A percentile compares a stretch with the other conserved stretches of the same genome.
Conservation (phyloP, 2,888 invertebrate species). For the Caenorhabditis imperialis region DNA sequence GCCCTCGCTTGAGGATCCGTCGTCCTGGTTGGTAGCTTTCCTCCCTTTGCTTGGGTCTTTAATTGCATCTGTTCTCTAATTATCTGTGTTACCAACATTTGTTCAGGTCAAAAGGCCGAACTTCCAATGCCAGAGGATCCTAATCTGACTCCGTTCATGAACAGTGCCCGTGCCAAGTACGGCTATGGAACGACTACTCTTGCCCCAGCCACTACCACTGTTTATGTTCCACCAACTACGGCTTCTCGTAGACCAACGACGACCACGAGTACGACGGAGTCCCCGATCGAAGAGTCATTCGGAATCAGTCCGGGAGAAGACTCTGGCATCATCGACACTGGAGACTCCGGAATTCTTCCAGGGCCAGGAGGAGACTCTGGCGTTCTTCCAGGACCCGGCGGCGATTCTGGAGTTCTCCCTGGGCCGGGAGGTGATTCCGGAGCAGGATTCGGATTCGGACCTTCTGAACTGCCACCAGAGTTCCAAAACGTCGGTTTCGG, state of each 20-base stretch:
- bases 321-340: constrained; percentile 9
- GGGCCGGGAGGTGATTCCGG: constrained; percentile 47
- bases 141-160: constrained; percentile 66
- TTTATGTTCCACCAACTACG: constrained; percentile 56
- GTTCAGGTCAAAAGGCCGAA: constrained; percentile 37
- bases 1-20: constrained; percentile 74
- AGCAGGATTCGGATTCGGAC: constrained; percentile 64
- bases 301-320: constrained; percentile 25
- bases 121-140: constrained; percentile 58
- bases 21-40: constrained; percentile 68
- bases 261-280: constrained; percentile 56
- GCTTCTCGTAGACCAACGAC: constrained; percentile 58
- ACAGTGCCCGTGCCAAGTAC: constrained; percentile 61
- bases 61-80: constrained; percentile 7
- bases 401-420: constrained; percentile 39
- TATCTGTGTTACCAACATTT: neutral
- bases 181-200: constrained; percentile 52
- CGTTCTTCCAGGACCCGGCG: constrained; percentile 25
- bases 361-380: constrained; percentile 29
- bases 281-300: constrained; percentile 42
- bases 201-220: constrained; percentile 36
- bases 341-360: constrained; percentile 25
- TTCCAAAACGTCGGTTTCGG: constrained; percentile 64
- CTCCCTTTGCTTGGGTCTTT: constrained; percentile 13
- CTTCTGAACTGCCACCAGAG: constrained; percentile 68